Evolutionary conservation across 2,888 invertebrate genomes (phyloP).

Genomic region (Pycnomerus fuliginosus): DNA sequence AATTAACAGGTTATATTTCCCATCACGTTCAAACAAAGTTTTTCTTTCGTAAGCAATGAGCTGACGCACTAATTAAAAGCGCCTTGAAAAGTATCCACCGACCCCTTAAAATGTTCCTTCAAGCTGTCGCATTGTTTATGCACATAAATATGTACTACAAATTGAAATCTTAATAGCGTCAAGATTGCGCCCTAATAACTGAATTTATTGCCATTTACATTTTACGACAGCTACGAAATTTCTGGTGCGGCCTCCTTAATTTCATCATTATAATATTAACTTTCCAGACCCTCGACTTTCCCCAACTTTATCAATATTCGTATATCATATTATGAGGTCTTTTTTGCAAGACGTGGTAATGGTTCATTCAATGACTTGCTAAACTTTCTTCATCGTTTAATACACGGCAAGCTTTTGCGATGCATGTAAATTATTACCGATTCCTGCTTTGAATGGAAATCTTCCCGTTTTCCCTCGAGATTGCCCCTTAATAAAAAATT

Average conservation of each 20-base stretch:
- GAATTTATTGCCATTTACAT: conserved; percentile 28
- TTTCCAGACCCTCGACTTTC: conserved; percentile 14
- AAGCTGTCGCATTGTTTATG: conserved; percentile 38
- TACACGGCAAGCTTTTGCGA: conserved; percentile 10
- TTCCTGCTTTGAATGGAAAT: no score
- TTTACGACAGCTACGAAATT: conserved; percentile 22
- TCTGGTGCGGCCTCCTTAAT: conserved; percentile 22
- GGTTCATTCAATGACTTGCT: conserved; percentile 8
- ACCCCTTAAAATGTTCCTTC: conserved; percentile 26
- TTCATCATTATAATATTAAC: conserved; percentile 28
- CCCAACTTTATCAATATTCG: conserved; percentile 30
- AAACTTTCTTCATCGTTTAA: conserved; percentile 17
- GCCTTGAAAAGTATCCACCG: conserved; percentile 25
- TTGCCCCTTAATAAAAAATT: no score
- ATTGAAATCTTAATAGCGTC: conserved; percentile 30
- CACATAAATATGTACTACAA: conserved; percentile 33
- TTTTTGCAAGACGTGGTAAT: background rate
- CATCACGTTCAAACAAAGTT: conserved; percentile 34
- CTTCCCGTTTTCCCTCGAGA: no score
- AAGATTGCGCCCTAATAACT: conserved; percentile 28
- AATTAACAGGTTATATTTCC: conserved; percentile 35
- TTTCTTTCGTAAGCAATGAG: conserved; percentile 31
- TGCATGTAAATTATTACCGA: conserved; percentile 13
- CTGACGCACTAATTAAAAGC: conserved; percentile 34
- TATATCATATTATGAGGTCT: conserved; percentile 17